phyloP scores from a whole-genome alignment of 2,888 invertebrate genomes.

The Agrochola circellaris region DNA sequence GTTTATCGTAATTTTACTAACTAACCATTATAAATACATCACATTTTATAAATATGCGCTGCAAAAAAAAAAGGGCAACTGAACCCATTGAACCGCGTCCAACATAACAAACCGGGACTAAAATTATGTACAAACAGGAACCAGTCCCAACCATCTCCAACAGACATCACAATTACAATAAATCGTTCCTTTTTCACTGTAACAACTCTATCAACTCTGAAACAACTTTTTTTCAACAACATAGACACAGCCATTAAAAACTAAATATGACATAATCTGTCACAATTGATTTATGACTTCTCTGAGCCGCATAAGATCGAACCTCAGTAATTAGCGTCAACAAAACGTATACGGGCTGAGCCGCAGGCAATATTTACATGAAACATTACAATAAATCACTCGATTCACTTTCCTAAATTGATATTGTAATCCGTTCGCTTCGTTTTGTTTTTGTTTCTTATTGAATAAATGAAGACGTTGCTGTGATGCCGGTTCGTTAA shows the following conservation, averaged over 20 bases:
- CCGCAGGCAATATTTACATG: conserved; percentile 83
- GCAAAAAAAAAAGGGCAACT: background rate
- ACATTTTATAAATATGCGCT: too few species aligned
- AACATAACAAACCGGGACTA: conserved; percentile 9
- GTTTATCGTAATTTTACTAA: background rate
- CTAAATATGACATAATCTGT: conserved; percentile 68
- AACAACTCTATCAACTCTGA: conserved; percentile 48
- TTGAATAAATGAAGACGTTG: conserved; percentile 90
- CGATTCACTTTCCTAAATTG: conserved; percentile 90
- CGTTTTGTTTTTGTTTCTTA: conserved; percentile 85
- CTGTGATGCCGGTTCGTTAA: conserved; percentile 89
- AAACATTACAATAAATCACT: conserved; percentile 87
- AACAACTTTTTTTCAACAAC: conserved; percentile 45
- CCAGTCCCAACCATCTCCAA: conserved; percentile 22
- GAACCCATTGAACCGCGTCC: background rate
- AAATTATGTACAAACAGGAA: conserved; percentile 21
- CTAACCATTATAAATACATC: background rate
- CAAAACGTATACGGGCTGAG: conserved; percentile 69
- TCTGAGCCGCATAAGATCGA: conserved; percentile 48
- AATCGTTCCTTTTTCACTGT: conserved; percentile 32
- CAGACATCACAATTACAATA: conserved; percentile 46
- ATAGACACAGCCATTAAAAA: conserved; percentile 57
- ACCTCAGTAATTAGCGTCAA: conserved; percentile 76
- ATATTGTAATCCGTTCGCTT: conserved; percentile 88
- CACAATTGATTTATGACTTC: conserved; percentile 60